Evolutionary conservation across 2,888 invertebrate species (phyloP).

Genomic region (Listrodromus nycthemerus): DNA sequence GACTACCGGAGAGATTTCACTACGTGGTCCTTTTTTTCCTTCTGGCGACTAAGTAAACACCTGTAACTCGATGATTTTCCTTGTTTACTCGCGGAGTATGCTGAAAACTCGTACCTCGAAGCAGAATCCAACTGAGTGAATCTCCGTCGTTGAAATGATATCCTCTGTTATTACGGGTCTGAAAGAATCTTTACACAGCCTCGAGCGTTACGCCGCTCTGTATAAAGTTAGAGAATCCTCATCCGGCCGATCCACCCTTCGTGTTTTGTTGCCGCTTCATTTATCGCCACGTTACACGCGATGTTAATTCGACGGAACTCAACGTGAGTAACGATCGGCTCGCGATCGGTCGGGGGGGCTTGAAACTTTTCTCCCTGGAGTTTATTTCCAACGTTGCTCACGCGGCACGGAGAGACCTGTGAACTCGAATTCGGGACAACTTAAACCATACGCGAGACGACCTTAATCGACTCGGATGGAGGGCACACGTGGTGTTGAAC

Average conservation of each 20-base stretch:
- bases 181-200: constrained; percentile 21
- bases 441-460: constrained; percentile 67
- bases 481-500: constrained; percentile 63
- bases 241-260: not conserved
- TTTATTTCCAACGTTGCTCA: constrained; percentile 47
- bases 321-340: constrained; percentile 74
- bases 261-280: constrained; percentile 67
- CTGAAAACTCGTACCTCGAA: not conserved
- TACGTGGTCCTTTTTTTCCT: not conserved
- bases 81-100: not conserved
- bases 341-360: constrained; percentile 54
- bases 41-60: not conserved
- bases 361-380: constrained; percentile 32
- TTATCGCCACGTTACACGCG: constrained; percentile 77
- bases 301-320: constrained; percentile 76
- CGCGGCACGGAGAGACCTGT: constrained; percentile 11
- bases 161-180: constrained; percentile 7
- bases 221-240: constrained; percentile 11
- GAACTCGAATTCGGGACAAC: constrained; percentile 66
- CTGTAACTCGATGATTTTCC: constrained; percentile 14
- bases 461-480: constrained; percentile 70
- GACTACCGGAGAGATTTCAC: not conserved
- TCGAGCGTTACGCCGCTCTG: not conserved
- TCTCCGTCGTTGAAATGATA: constrained; percentile 26
- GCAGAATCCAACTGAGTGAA: constrained; percentile 1